Percentiles rank a stretch among this genome's conserved stretches.
Conservation (phyloP, 2,113 vertebrate species). For the Istiophorus platypterus region DNA sequence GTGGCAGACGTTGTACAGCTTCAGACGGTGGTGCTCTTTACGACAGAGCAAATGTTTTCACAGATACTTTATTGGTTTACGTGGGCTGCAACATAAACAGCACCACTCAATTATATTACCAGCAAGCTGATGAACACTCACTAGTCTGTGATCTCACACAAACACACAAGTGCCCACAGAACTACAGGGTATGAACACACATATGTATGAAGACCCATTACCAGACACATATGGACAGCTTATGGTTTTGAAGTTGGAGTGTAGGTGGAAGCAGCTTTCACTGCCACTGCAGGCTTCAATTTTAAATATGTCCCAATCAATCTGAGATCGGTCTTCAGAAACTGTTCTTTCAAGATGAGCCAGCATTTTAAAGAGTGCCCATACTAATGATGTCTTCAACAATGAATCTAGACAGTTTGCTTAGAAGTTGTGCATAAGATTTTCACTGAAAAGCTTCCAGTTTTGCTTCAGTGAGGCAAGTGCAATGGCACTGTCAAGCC, state of each 20-base stretch:
- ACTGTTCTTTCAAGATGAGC: background rate
- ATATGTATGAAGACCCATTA: background rate
- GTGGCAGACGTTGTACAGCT: slow-evolving; percentile 35
- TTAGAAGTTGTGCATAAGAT: background rate
- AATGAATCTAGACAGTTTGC: background rate
- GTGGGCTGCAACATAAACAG: slow-evolving; percentile 69
- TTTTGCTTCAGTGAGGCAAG: slow-evolving; percentile 19
- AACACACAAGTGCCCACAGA: slow-evolving; percentile 12
- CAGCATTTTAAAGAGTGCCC: background rate
- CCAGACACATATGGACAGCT: slow-evolving; percentile 13
- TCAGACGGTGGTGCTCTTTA: slow-evolving; percentile 59
- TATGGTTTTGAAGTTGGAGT: slow-evolving; percentile 3
- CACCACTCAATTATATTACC: slow-evolving; percentile 56
- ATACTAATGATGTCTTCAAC: background rate
- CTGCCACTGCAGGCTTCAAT: background rate
- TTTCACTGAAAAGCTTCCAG: background rate
- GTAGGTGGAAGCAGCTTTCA: slow-evolving; percentile 8
- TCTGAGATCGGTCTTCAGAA: background rate
- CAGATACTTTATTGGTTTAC: slow-evolving; percentile 61
- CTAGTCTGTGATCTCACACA: slow-evolving; percentile 26
- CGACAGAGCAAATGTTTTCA: slow-evolving; percentile 53
- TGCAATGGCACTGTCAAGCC: background rate
- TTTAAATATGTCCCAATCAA: background rate
- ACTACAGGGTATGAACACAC: slow-evolving; percentile 6
- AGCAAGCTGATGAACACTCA: slow-evolving; percentile 47